These are phyloP conservation scores for Cordilura impudica DNA, from an alignment of 2,888 invertebrate species.

Conservation along the genomic window DNA sequence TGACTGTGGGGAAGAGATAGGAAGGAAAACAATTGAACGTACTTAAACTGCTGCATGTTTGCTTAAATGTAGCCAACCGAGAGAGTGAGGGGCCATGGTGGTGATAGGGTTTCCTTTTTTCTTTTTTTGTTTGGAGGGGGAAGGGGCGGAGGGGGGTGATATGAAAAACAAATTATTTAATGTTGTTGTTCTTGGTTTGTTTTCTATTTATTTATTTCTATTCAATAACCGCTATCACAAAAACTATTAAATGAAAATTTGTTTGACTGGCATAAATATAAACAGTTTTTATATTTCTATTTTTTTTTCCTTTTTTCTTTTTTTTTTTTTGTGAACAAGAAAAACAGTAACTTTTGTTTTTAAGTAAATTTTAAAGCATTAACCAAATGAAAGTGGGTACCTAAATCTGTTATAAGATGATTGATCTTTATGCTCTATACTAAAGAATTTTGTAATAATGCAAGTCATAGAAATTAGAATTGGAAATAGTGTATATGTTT, in stretches of 20 bases:
- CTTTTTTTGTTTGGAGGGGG: background rate
- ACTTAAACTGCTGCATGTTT: background rate
- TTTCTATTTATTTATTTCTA: constrained; percentile 20
- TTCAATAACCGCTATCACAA: constrained; percentile 44
- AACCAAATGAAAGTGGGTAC: background rate
- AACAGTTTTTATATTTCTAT: background rate
- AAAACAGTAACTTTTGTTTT: background rate
- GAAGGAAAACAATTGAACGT: background rate
- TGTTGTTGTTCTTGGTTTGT: no score
- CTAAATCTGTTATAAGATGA: background rate
- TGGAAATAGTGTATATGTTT: no score
- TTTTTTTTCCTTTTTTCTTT: no score
- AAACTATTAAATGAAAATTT: constrained; percentile 5
- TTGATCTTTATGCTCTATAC: background rate
- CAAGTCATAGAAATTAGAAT: background rate
- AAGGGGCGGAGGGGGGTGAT: no score
- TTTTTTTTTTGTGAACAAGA: no score
- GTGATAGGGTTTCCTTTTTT: constrained; percentile 1
- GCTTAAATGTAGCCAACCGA: background rate
- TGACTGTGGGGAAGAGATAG: background rate
- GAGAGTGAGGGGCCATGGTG: background rate
- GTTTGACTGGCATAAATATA: background rate
- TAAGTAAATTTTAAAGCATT: background rate
- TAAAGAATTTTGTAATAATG: background rate
- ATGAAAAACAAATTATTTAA: no score